A percentile compares a stretch with the other conserved stretches of the same genome.
These are phyloP conservation scores for Elymnias hypermnestra DNA, from an alignment of 1,140 invertebrate species.

Conservation along the genomic window DNA sequence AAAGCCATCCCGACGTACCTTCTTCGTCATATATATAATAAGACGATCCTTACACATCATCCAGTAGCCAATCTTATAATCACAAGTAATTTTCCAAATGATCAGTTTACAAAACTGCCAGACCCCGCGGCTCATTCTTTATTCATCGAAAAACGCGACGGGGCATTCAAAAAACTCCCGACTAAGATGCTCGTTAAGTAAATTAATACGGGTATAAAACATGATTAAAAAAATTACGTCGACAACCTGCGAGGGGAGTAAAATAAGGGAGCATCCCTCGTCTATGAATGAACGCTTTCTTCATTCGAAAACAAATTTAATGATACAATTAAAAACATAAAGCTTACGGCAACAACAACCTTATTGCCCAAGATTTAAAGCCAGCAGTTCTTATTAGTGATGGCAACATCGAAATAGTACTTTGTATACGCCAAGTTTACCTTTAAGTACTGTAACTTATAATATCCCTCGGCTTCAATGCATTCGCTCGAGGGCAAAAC, in stretches of 20 bases:
- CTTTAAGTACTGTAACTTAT: slow-evolving; percentile 68
- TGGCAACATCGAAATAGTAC: slow-evolving; percentile 11
- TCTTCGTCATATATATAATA: too few relatives aligned
- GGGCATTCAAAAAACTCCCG: slow-evolving; percentile 45
- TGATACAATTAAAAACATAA: slow-evolving; percentile 1
- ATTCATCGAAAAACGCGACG: slow-evolving; percentile 65
- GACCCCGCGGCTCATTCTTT: slow-evolving; percentile 50
- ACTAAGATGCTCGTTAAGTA: slow-evolving; percentile 66
- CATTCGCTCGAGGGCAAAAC: slow-evolving; percentile 51
- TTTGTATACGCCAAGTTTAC: slow-evolving; percentile 60
- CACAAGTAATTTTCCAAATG: slow-evolving; percentile 40
- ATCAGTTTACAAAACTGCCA: slow-evolving; percentile 35
- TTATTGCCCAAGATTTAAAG: slow-evolving; percentile 9
- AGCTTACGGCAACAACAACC: slow-evolving; percentile 14
- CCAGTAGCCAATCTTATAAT: slow-evolving; percentile 16
- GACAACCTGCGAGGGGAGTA: slow-evolving; percentile 43
- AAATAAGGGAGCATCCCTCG: slow-evolving; percentile 53
- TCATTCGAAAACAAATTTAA: slow-evolving; percentile 30
- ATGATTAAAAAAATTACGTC: slow-evolving; percentile 74
- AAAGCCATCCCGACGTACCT: too few relatives aligned
- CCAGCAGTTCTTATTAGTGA: neutral
- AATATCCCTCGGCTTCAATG: slow-evolving; percentile 60
- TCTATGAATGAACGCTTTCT: slow-evolving; percentile 60
- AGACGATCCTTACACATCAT: neutral
- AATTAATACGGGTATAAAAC: slow-evolving; percentile 73